Base-by-base conservation (phyloP, 2,113 vertebrate species). In the Vidua macroura region DNA sequence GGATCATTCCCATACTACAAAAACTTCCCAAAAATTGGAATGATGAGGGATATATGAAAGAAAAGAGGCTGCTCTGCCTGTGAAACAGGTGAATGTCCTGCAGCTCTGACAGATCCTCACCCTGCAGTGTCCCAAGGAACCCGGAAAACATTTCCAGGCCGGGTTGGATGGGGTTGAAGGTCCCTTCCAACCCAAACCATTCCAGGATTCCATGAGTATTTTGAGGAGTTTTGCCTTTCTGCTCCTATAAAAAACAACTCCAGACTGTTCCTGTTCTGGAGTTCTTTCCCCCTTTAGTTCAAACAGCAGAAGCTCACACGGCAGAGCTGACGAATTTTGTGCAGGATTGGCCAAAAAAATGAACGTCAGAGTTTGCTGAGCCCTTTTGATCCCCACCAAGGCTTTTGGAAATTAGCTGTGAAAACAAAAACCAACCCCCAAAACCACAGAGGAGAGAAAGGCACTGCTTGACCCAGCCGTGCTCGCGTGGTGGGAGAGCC, bases 161-260 rank as follows among this genome's bases (percentile, higher is more conserved):
- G 9, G 44, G 20, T 1, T 9, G 51, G 41, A 64, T 0, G 0
- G 67, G 46, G 20, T 35, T 7, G 5, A 35, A 33, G 17, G 27
- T 64, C 41, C 18, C 7, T 55, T 6, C 60, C 43, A n/a, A 15
- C 15, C 60, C 19, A n/a, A 39, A 11, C 13, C 41, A 39, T 22
- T 11, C 49, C 44, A 19, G 30, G 24, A 24, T 41, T 43, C 60
- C 11, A 0, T 4, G 70, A 58, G 24, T 2, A 9, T 5, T 60
- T 44, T 1, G 2, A 79, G 70, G 48, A 3, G 2, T 11, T 35
- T 31, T 8, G 35, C n/a, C 27, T 78, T 53, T 39, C 44, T 59
- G 48, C 16, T 79, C 52, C n/a, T 56, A 20, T 0, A 33, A 76
- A 52, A 83, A 63, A 63, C 9, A 72, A 79, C 11, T 55, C 35